These are phyloP conservation scores for Sebastes jordani DNA, from an alignment of 2,797 vertebrate genomes.

Conservation along the genomic window DNA sequence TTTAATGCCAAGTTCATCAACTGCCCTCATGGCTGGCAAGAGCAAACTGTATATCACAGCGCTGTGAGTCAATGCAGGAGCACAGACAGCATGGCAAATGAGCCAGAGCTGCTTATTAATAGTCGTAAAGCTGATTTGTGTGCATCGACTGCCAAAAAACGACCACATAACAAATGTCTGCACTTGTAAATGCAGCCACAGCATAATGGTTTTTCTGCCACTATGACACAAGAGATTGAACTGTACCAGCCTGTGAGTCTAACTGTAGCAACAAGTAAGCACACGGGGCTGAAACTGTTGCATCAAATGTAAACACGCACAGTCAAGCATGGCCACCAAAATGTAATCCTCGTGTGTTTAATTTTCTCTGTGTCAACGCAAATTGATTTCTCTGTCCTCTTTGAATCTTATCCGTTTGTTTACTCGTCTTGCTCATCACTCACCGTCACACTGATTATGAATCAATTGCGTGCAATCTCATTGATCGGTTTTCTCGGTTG, in stretches of 20 bases:
- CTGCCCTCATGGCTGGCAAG: constrained; percentile 58
- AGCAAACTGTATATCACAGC: constrained; percentile 63
- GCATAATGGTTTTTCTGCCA: constrained; percentile 53
- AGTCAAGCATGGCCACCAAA: constrained; percentile 44
- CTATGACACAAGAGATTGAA: constrained; percentile 67
- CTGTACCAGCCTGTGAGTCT: constrained; percentile 38
- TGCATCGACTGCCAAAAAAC: constrained; percentile 61
- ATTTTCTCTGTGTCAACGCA: constrained; percentile 59
- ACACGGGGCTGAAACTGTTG: constrained; percentile 39
- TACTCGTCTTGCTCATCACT: constrained; percentile 56
- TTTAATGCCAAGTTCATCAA: constrained; percentile 71
- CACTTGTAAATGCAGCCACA: constrained; percentile 57
- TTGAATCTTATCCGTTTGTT: constrained; percentile 65
- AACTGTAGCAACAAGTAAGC: constrained; percentile 71
- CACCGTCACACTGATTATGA: constrained; percentile 68
- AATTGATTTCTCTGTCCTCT: constrained; percentile 66
- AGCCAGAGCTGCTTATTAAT: constrained; percentile 65
- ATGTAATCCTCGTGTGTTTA: constrained; percentile 49
- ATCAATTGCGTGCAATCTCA: constrained; percentile 53
- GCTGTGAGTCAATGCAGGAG: constrained; percentile 49
- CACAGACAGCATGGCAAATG: constrained; percentile 57
- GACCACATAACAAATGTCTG: constrained; percentile 65
- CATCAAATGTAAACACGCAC: constrained; percentile 54
- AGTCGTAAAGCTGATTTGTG: constrained; percentile 72
- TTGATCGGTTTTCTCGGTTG: constrained; percentile 67